Evolutionary conservation across 2,797 vertebrate genomes (phyloP).

Genomic region (Ciconia nigra): DNA sequence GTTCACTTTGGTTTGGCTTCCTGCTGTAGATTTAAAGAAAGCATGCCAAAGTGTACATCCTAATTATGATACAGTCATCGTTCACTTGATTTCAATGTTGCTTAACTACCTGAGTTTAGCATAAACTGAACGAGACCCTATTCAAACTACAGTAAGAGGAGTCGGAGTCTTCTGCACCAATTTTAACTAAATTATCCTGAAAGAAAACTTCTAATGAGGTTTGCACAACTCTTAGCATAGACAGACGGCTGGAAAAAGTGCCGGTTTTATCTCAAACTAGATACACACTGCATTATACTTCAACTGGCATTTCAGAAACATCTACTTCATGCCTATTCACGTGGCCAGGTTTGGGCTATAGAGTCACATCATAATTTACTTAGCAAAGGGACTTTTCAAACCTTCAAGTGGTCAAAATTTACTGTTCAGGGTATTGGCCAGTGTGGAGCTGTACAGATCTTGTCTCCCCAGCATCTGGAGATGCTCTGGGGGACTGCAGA

Average conservation of each 20-base stretch:
- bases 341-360: neutral
- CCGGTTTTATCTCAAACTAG: rapidly evolving
- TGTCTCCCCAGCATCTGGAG: neutral
- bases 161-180: neutral
- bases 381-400: neutral
- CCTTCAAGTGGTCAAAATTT: neutral
- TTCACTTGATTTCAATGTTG: neutral
- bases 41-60: neutral
- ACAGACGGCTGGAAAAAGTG: neutral
- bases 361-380: neutral
- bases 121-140: neutral
- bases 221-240: neutral
- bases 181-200: neutral
- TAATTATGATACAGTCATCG: neutral
- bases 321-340: rapidly evolving
- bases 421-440: neutral
- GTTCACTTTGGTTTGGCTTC: neutral
- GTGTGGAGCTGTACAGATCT: neutral
- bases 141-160: neutral
- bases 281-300: neutral
- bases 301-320: neutral
- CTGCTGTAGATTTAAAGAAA: neutral
- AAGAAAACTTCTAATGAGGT: neutral
- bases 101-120: neutral
- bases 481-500: neutral